These are phyloP conservation scores for Chromis chromis DNA, from an alignment of 2,797 vertebrate genomes.

Conservation along the genomic window DNA sequence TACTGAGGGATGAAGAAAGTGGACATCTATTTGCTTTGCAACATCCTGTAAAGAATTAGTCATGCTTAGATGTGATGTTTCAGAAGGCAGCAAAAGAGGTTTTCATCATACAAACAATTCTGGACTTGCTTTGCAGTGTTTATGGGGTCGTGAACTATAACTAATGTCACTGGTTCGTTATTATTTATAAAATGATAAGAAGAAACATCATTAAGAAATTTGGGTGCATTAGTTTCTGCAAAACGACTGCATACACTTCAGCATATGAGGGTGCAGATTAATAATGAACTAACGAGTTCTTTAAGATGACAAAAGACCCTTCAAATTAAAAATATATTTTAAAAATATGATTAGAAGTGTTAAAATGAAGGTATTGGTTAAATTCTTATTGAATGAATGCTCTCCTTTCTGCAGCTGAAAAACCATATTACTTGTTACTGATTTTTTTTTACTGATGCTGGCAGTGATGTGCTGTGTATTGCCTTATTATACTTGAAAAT, in stretches of 20 bases:
- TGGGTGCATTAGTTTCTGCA: constrained; percentile 1
- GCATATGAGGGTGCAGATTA: constrained; percentile 16
- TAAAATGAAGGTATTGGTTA: too few relatives aligned
- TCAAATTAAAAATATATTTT: constrained; percentile 5
- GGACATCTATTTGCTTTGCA: neutral
- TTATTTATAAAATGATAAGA: constrained; percentile 1
- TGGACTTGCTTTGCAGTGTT: neutral
- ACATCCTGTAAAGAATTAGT: neutral
- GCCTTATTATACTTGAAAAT: neutral
- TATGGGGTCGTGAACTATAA: neutral
- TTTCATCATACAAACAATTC: neutral
- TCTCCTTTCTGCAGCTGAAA: too few relatives aligned
- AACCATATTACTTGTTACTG: neutral
- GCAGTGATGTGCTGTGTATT: neutral
- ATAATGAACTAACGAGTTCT: neutral
- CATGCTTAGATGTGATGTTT: neutral
- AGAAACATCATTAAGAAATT: constrained; percentile 9
- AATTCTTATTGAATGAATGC: too few relatives aligned
- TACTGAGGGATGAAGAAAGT: neutral
- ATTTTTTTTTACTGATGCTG: constrained; percentile 1
- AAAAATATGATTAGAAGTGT: neutral
- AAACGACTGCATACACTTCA: neutral
- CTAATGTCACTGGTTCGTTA: constrained; percentile 6
- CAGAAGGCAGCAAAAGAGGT: neutral
- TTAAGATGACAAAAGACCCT: neutral